A percentile compares a stretch with the other conserved stretches of the same genome.
Evolutionary conservation across 2,888 invertebrate genomes (phyloP).

Genomic region (Drosophila colorata): DNA sequence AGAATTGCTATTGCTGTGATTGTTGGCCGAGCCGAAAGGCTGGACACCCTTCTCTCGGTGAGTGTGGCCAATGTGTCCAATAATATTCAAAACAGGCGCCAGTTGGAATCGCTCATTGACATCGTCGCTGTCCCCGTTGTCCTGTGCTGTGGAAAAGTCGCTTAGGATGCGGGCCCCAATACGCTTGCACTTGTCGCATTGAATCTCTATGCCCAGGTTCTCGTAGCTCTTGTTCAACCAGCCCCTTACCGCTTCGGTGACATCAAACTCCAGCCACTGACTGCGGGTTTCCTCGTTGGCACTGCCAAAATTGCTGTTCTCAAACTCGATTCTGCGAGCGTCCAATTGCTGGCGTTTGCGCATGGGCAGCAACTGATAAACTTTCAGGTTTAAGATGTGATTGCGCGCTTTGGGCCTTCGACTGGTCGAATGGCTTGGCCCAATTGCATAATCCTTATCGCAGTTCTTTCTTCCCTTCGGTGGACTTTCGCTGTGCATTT

Average conservation of each 20-base stretch:
- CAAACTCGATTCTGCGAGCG: slow-evolving; percentile 82
- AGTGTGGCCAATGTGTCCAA: slow-evolving; percentile 74
- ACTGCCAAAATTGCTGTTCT: slow-evolving; percentile 48
- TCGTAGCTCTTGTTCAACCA: slow-evolving; percentile 85
- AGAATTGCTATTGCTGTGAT: slow-evolving; percentile 56
- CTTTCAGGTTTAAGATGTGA: slow-evolving; percentile 76
- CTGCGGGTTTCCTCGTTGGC: slow-evolving; percentile 78
- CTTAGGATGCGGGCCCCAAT: slow-evolving; percentile 84
- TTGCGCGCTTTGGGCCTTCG: slow-evolving; percentile 23
- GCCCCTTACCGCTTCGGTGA: slow-evolving; percentile 86
- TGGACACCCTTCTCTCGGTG: slow-evolving; percentile 64
- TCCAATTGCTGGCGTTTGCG: slow-evolving; percentile 82
- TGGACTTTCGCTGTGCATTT: no score
- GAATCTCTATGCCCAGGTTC: slow-evolving; percentile 87
- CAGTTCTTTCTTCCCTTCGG: slow-evolving; percentile 20
- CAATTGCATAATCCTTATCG: not conserved
- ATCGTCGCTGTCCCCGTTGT: slow-evolving; percentile 14
- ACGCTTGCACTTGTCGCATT: slow-evolving; percentile 86
- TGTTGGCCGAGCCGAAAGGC: slow-evolving; percentile 13
- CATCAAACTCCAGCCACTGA: slow-evolving; percentile 88
- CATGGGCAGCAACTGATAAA: slow-evolving; percentile 75
- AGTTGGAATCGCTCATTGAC: slow-evolving; percentile 54
- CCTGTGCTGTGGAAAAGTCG: slow-evolving; percentile 44
- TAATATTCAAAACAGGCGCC: slow-evolving; percentile 83
- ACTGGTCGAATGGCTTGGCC: not conserved